Evolutionary conservation across 2,888 invertebrate genomes (phyloP).

Genomic region (Dromius quadrimaculatus): DNA sequence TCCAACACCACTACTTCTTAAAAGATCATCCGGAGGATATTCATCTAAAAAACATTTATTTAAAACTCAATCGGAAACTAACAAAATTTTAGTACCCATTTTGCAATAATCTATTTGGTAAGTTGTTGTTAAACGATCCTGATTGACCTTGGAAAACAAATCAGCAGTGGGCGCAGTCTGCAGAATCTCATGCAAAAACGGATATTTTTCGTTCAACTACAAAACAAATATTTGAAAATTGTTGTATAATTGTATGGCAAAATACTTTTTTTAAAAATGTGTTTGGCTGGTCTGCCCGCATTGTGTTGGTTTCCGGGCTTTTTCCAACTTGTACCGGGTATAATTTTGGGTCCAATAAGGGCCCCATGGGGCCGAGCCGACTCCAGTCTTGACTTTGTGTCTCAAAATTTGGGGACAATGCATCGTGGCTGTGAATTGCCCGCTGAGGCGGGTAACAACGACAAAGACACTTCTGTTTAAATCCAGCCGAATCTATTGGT

Average conservation of each 20-base stretch:
- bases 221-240: constrained; percentile 18
- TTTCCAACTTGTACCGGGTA: constrained; percentile 72
- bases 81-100: constrained; percentile 61
- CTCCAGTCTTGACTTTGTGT: constrained; percentile 64
- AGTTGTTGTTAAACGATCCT: constrained; percentile 73
- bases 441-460: constrained; percentile 54
- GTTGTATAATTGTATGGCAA: not conserved
- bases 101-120: constrained; percentile 74
- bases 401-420: constrained; percentile 10
- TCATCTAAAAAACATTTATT: constrained; percentile 60
- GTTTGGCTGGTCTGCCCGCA: constrained; percentile 72
- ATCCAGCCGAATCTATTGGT: constrained; percentile 6
- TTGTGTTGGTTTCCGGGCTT: constrained; percentile 70
- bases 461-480: constrained; percentile 14
- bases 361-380: constrained; percentile 71
- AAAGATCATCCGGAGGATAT: constrained; percentile 70
- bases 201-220: constrained; percentile 74
- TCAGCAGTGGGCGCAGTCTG: constrained; percentile 72
- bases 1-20: constrained; percentile 71
- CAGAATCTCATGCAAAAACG: constrained; percentile 74
- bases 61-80: not conserved
- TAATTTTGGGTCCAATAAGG: constrained; percentile 73
- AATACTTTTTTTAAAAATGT: constrained; percentile 73
- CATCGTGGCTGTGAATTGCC: constrained; percentile 7
- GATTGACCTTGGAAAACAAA: constrained; percentile 72